phyloP scores from a whole-genome alignment of 2,113 vertebrate species.

The Peucedramus taeniatus region DNA sequence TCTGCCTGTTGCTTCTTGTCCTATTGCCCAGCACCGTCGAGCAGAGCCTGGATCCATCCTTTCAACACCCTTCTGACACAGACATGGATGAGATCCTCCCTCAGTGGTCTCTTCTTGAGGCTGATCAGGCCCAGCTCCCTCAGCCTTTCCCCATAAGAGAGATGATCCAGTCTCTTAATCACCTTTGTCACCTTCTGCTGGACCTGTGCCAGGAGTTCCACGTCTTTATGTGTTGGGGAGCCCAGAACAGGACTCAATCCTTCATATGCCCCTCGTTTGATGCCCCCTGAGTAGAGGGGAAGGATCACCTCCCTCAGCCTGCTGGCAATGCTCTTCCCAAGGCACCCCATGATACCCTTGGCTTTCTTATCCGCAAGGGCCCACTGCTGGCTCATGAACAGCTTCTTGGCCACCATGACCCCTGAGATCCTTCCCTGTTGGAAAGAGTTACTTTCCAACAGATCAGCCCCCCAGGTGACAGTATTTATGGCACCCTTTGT shows the following conservation, averaged over 20 bases:
- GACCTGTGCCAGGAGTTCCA: not conserved
- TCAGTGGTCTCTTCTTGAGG: accelerated
- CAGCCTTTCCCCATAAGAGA: not conserved
- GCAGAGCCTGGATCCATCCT: not conserved
- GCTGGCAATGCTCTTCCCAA: not conserved
- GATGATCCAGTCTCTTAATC: not conserved
- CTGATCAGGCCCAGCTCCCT: not conserved
- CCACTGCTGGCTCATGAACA: not conserved
- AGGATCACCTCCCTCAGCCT: not conserved
- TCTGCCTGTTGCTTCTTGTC: not conserved
- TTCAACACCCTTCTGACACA: not conserved
- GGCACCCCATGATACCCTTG: not conserved
- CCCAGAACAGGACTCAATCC: not conserved
- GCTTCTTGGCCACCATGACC: not conserved
- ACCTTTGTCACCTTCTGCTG: not conserved
- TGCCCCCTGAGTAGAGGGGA: not conserved
- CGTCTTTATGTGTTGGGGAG: not conserved
- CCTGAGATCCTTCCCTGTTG: not conserved
- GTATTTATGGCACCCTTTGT: not conserved
- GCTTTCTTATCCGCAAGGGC: not conserved
- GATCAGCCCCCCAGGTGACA: not conserved
- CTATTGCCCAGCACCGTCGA: not conserved
- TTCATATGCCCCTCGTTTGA: not conserved
- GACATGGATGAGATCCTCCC: not conserved
- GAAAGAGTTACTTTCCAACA: not conserved